Evolutionary conservation across 2,113 vertebrate species (phyloP), one percentile per base, ranked within the genome.

Genomic region (Vimba vimba): DNA sequence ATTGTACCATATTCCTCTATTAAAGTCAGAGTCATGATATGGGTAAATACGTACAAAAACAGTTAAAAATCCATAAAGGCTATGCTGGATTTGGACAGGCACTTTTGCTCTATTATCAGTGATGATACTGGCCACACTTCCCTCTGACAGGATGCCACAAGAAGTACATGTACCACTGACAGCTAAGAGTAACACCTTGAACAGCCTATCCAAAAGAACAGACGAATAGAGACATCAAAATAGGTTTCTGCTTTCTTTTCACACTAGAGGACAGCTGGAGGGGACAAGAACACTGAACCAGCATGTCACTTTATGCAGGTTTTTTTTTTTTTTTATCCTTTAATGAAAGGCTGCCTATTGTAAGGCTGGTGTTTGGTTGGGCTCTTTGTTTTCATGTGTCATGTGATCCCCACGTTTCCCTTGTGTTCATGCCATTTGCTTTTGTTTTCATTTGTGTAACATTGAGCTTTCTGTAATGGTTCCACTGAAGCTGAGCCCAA

Each of bases 111-210:
- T 50, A 36, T 77, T 55, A 71, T 69, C 60, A 78, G 30, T 82
- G 60, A 66, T 57, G 12, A 75, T 50, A 21, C 50, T n/a, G 36
- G 60, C 21, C 47, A 85, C 62, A 55, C 33, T 68, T 79, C 8
- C n/a, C 11, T 17, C 15, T 39, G 73, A 75, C 45, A 57, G n/a
- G 6, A 43, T 60, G 73, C 23, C 62, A 85, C 83, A 13, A 39
- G 73, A 87, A 83, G 66, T 87, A 36, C 79, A 23, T 60, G 23
- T 47, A 76, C 59, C 83, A 60, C 74, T 62, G 83, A 75, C 73
- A 77, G 68, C 45, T 45, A 43, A 43, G 23, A 33, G 52, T 66
- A 47, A 78, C 73, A 85, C 59, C 39, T 81, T 27, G 7, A 27
- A 64, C 23, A 47, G 36, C 59, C 33, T 47, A 13, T 36, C 27